A percentile compares a stretch with the other conserved stretches of the same genome.
phyloP scores from a whole-genome alignment of 1,140 invertebrate species.

The Drosophila triauraria region DNA sequence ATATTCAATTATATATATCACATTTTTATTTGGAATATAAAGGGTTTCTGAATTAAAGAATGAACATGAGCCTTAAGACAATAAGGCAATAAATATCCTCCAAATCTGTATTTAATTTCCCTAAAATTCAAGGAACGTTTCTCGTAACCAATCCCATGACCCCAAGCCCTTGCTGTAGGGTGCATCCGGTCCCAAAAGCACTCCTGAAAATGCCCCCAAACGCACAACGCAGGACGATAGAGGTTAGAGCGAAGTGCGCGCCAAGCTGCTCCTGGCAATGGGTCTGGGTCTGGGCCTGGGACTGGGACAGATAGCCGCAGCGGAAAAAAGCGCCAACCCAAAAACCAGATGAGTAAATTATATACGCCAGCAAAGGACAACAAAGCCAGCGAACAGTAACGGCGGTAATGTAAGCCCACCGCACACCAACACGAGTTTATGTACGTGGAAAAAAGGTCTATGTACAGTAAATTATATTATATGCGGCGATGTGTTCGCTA shows the following conservation, averaged over 20 bases:
- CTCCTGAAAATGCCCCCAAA: conserved; percentile 29
- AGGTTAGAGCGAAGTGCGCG: conserved; percentile 41
- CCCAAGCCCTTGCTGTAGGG: conserved; percentile 13
- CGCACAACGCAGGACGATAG: conserved; percentile 36
- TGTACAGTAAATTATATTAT: conserved; percentile 84
- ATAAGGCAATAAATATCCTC: rapidly evolving
- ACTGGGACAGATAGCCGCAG: conserved; percentile 63
- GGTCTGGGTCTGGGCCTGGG: conserved; percentile 20
- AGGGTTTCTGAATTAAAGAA: too few species aligned
- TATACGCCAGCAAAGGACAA: conserved; percentile 62
- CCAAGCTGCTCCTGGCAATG: conserved; percentile 27
- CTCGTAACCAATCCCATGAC: background rate
- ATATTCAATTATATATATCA: background rate
- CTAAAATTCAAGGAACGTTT: background rate
- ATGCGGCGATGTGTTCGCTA: conserved; percentile 78
- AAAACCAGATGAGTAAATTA: conserved; percentile 82
- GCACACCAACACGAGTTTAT: conserved; percentile 22
- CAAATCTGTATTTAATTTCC: background rate
- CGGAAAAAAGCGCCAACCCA: conserved; percentile 68
- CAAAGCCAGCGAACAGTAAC: background rate
- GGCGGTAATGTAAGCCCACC: conserved; percentile 33
- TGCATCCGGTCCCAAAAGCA: conserved; percentile 16
- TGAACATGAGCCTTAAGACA: background rate
- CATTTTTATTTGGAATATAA: background rate
- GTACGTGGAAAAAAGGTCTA: conserved; percentile 66